A percentile compares a stretch with the other conserved stretches of the same genome.
Conservation (phyloP, 1,140 invertebrate species). For the Ceratosolen fusciceps region DNA sequence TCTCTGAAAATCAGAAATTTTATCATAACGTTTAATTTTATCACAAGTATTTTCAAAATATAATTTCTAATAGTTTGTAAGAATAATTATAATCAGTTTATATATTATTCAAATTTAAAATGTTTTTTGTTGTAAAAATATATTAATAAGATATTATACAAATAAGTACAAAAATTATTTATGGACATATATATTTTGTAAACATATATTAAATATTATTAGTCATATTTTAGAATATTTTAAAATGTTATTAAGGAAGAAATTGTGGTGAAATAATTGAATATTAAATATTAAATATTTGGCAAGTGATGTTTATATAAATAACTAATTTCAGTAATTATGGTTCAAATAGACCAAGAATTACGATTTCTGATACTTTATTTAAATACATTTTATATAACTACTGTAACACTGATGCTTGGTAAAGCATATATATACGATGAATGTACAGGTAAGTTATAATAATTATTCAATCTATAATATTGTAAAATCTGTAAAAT, state of each 20-base stretch:
- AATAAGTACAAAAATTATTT: not conserved
- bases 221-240: too few species aligned
- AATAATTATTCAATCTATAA: not conserved
- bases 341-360: constrained; percentile 70
- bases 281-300: not conserved
- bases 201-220: too few species aligned
- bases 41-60: too few species aligned
- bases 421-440: constrained; percentile 76
- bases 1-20: constrained; percentile 70
- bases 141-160: not conserved
- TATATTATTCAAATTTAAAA: too few species aligned
- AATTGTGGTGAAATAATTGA: too few species aligned
- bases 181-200: too few species aligned
- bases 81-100: not conserved
- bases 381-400: constrained; percentile 72
- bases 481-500: too few species aligned
- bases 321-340: constrained; percentile 24
- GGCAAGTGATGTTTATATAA: too few species aligned
- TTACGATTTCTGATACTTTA: constrained; percentile 72
- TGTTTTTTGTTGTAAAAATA: too few species aligned
- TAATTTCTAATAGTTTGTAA: not conserved
- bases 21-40: not conserved
- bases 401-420: constrained; percentile 74
- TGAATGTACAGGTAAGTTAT: constrained; percentile 70
- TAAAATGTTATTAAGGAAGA: too few species aligned